Evolutionary conservation across 2,113 vertebrate genomes (phyloP).

Genomic region (Myiozetetes cayanensis): DNA sequence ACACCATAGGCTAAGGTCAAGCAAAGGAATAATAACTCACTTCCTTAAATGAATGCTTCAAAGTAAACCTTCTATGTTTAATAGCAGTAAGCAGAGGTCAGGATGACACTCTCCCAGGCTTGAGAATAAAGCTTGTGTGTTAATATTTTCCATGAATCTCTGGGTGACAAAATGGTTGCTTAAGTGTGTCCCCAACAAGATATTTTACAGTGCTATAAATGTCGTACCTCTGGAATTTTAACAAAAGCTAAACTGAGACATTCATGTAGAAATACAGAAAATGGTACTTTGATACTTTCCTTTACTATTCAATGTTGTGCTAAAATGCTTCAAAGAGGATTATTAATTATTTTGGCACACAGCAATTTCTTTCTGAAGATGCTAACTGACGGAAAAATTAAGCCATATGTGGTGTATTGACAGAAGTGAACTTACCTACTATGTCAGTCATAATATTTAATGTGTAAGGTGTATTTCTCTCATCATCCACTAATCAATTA

Average conservation of each 20-base stretch:
- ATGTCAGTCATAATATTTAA: conserved; percentile 12
- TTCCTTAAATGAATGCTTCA: conserved; percentile 77
- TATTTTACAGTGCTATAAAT: not conserved
- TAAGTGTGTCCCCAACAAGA: conserved; percentile 11
- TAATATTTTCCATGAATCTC: conserved; percentile 40
- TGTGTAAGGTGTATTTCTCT: not conserved
- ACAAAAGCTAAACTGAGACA: not conserved
- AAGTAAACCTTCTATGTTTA: conserved; percentile 78
- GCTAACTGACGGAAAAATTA: not conserved
- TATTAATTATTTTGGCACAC: not conserved
- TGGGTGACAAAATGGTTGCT: conserved; percentile 41
- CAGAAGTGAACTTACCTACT: not conserved
- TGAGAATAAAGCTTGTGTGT: conserved; percentile 64
- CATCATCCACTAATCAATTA: conserved; percentile 42
- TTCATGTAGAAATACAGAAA: not conserved
- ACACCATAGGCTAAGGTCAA: conserved; percentile 75
- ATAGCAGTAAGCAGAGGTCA: conserved; percentile 75
- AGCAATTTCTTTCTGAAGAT: not conserved
- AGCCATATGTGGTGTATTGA: not conserved
- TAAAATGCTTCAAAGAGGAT: not conserved
- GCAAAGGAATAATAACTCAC: conserved; percentile 78
- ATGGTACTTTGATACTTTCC: not conserved
- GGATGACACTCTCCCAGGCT: conserved; percentile 69
- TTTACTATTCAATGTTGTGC: not conserved
- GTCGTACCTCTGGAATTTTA: not conserved